phyloP scores from a whole-genome alignment of 2,888 invertebrate species.

The Actias luna region DNA sequence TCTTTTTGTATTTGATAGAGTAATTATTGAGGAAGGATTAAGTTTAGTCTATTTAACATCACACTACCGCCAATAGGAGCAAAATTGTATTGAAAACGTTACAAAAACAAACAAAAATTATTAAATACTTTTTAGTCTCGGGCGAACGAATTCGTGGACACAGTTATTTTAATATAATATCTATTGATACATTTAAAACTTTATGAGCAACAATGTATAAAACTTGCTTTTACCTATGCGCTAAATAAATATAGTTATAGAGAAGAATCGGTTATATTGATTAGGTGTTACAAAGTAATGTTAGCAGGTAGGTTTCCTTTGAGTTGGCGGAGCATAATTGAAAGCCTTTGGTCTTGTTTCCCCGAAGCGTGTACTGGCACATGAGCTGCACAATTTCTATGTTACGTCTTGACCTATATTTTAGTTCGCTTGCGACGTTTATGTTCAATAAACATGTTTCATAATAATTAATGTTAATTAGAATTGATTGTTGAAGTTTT shows the following conservation, averaged over 20 bases:
- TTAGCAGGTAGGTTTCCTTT: slow-evolving; percentile 17
- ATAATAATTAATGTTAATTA: not conserved
- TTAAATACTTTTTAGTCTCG: too few species aligned
- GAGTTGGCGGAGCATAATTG: slow-evolving; percentile 25
- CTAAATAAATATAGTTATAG: not conserved
- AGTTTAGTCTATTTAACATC: too few species aligned
- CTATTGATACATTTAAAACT: slow-evolving; percentile 18
- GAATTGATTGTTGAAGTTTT: too few species aligned
- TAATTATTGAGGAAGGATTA: too few species aligned
- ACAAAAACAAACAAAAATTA: too few species aligned
- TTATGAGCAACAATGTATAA: not conserved
- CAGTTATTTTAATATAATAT: too few species aligned
- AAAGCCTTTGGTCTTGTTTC: slow-evolving; percentile 22
- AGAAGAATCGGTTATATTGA: slow-evolving; percentile 24
- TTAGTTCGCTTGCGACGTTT: not conserved
- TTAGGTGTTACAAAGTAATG: slow-evolving; percentile 4
- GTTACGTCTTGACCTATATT: slow-evolving; percentile 20
- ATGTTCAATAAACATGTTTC: not conserved
- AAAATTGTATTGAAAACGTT: too few species aligned
- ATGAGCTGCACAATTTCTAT: slow-evolving; percentile 17
- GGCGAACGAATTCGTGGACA: too few species aligned
- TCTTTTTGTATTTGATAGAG: too few species aligned
- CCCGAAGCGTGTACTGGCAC: slow-evolving; percentile 11
- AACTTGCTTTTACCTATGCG: slow-evolving; percentile 6
- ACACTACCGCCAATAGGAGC: too few species aligned